A percentile compares a stretch with the other conserved stretches of the same genome.
Conservation (phyloP, 2,888 invertebrate genomes). For the Lasius platythorax region DNA sequence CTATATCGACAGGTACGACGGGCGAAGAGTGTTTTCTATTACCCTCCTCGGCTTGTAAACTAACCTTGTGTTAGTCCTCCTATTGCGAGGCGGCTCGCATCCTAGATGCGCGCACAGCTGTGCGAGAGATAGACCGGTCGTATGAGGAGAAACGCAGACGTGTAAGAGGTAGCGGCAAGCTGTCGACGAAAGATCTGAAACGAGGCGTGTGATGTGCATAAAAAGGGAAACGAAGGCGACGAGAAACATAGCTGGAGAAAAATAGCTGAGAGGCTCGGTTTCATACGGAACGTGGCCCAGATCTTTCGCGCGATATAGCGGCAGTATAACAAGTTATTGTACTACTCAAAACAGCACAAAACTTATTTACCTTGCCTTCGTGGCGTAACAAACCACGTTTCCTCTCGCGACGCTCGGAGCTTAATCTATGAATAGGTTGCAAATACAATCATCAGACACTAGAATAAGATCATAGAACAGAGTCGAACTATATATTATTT, state of each 20-base stretch:
- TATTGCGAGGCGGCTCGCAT: constrained; percentile 25
- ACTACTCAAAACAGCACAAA: constrained; percentile 59
- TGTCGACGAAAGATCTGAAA: constrained; percentile 44
- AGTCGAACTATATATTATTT: background rate
- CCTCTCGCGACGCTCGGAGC: background rate
- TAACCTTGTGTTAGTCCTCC: constrained; percentile 25
- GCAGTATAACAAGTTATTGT: constrained; percentile 35
- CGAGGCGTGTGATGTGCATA: constrained; percentile 49
- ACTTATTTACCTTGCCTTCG: constrained; percentile 55
- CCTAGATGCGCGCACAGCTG: constrained; percentile 22
- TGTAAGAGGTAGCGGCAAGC: constrained; percentile 4
- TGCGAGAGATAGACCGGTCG: constrained; percentile 1
- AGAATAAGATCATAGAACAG: background rate
- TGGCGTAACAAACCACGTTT: background rate
- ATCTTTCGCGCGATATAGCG: constrained; percentile 74
- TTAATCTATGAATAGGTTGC: background rate
- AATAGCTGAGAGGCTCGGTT: constrained; percentile 63
- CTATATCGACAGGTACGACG: constrained; percentile 72
- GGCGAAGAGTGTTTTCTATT: constrained; percentile 72
- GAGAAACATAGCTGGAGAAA: constrained; percentile 58
- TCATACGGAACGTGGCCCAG: constrained; percentile 75
- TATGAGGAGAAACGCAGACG: background rate
- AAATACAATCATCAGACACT: background rate
- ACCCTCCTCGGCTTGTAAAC: constrained; percentile 54
- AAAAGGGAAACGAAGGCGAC: constrained; percentile 68